phyloP scores from a whole-genome alignment of 2,113 vertebrate species.

The Ariopsis seemanni region DNA sequence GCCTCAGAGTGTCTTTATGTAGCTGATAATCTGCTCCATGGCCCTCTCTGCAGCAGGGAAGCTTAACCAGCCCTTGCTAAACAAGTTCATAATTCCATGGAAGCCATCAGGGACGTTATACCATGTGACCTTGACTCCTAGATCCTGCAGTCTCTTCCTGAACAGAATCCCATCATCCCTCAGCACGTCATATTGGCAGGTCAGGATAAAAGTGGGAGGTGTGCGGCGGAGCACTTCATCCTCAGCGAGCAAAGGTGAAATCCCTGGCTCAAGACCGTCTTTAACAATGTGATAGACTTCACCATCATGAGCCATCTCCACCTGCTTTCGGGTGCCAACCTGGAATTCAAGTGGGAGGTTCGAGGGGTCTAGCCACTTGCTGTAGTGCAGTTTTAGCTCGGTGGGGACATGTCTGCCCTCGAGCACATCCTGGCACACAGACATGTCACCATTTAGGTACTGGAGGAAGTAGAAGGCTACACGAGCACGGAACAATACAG shows the following conservation, averaged over 20 bases:
- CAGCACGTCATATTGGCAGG: slow-evolving; percentile 81
- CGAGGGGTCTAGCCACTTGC: slow-evolving; percentile 74
- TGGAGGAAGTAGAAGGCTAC: slow-evolving; percentile 65
- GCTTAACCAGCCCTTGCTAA: slow-evolving; percentile 64
- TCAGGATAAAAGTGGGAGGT: slow-evolving; percentile 79
- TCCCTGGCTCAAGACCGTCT: slow-evolving; percentile 51
- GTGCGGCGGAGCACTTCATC: slow-evolving; percentile 63
- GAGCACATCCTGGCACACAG: slow-evolving; percentile 65
- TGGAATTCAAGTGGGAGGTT: slow-evolving; percentile 75
- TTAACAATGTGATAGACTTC: slow-evolving; percentile 65
- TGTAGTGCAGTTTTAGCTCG: slow-evolving; percentile 68
- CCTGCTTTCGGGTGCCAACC: slow-evolving; percentile 25
- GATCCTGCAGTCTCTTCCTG: slow-evolving; percentile 79
- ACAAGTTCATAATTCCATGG: slow-evolving; percentile 75
- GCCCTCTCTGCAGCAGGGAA: slow-evolving; percentile 71
- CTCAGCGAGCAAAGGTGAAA: slow-evolving; percentile 74
- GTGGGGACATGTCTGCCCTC: slow-evolving; percentile 72
- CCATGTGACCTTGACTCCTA: slow-evolving; percentile 75
- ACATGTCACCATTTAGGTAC: slow-evolving; percentile 68
- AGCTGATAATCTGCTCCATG: slow-evolving; percentile 68
- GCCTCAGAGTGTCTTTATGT: slow-evolving; percentile 70
- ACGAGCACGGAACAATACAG: slow-evolving; percentile 67
- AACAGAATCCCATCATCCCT: slow-evolving; percentile 80
- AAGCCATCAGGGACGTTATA: slow-evolving; percentile 76
- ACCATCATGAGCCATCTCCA: slow-evolving; percentile 56